Percentiles rank a stretch among this genome's conserved stretches.
These are phyloP conservation scores for Chloroclysta siterata DNA, from an alignment of 2,888 invertebrate genomes.

Conservation along the genomic window DNA sequence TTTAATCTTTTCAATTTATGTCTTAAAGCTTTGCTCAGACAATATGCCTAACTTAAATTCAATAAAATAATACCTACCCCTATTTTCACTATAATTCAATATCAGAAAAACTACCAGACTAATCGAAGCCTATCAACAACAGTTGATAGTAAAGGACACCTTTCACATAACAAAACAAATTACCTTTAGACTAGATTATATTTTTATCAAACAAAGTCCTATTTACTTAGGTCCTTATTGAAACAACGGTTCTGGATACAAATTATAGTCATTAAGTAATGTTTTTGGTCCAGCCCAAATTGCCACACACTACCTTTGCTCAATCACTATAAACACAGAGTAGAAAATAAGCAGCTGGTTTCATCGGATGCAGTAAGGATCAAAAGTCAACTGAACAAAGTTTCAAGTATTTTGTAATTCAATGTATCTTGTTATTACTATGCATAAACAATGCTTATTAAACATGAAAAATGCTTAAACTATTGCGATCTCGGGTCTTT, in stretches of 20 bases:
- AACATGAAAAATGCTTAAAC: too few species aligned
- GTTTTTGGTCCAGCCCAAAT: constrained; percentile 25
- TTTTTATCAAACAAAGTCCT: constrained; percentile 19
- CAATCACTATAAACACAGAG: constrained; percentile 8
- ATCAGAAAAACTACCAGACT: constrained; percentile 7
- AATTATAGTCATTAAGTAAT: constrained; percentile 33
- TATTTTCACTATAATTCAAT: constrained; percentile 1
- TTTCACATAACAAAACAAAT: constrained; percentile 16
- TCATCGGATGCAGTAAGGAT: neutral
- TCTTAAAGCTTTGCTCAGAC: too few species aligned
- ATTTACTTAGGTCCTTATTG: constrained; percentile 6
- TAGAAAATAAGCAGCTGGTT: neutral
- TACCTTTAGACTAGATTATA: constrained; percentile 5
- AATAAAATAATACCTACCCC: neutral
- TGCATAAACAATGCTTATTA: too few species aligned
- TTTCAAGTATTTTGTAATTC: too few species aligned
- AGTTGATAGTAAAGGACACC: constrained; percentile 14
- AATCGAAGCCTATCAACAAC: constrained; percentile 17
- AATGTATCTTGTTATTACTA: too few species aligned
- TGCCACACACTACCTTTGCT: constrained; percentile 11
- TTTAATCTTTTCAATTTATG: too few species aligned
- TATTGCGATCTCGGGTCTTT: too few species aligned
- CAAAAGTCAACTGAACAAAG: too few species aligned
- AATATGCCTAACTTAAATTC: too few species aligned
- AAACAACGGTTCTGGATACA: constrained; percentile 23